Conservation (phyloP, 2,113 vertebrate genomes). For the Nematolebias whitei region DNA sequence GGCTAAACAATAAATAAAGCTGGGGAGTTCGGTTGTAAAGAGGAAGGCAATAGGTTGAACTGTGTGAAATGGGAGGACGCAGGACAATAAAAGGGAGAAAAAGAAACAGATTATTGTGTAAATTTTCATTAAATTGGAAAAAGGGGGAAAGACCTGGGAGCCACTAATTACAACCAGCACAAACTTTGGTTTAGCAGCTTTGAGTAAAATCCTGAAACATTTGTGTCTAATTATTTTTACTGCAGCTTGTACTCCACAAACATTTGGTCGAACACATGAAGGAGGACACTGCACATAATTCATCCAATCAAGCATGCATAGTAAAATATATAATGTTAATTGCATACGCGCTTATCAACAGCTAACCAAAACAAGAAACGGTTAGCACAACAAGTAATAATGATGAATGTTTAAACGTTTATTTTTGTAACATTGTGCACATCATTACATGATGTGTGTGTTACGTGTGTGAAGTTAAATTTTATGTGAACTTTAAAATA, state of each 20-base stretch:
- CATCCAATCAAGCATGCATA: constrained; percentile 21
- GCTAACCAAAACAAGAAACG: neutral
- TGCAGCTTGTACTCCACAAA: constrained; percentile 12
- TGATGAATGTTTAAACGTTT: neutral
- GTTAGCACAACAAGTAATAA: neutral
- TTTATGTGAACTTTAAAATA: neutral
- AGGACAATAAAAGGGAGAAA: constrained; percentile 19
- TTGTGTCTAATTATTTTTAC: constrained; percentile 60
- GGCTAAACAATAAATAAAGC: constrained; percentile 12
- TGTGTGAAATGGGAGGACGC: constrained; percentile 11
- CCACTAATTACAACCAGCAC: constrained; percentile 59
- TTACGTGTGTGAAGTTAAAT: neutral
- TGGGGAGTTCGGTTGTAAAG: constrained; percentile 14
- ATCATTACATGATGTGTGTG: no score
- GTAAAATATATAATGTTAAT: neutral
- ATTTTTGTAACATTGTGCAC: no score
- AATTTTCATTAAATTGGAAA: neutral
- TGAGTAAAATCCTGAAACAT: constrained; percentile 43
- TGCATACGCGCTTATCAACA: neutral
- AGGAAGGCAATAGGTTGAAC: constrained; percentile 5
- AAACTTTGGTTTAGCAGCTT: constrained; percentile 65
- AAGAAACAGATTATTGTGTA: constrained; percentile 36
- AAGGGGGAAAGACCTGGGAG: constrained; percentile 21
- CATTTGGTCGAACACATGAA: constrained; percentile 27
- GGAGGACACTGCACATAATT: neutral